Evolutionary conservation across 2,888 invertebrate species (phyloP).

Genomic region (Alsophila aescularia): DNA sequence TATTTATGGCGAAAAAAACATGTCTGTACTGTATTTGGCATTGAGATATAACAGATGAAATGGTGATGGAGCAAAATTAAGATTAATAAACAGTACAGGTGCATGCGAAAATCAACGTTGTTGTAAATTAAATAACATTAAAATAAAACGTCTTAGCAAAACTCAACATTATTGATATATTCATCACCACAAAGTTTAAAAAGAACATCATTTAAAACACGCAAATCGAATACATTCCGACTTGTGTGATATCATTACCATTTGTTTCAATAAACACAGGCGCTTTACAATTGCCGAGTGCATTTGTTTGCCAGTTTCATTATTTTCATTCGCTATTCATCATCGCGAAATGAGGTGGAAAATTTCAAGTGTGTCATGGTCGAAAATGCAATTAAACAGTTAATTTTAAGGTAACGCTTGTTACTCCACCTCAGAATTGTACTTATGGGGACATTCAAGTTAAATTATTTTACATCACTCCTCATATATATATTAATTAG

Average conservation of each 20-base stretch:
- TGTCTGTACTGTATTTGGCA: no score
- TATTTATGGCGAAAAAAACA: no score
- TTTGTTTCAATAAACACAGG: constrained; percentile 34
- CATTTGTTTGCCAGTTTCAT: constrained; percentile 17
- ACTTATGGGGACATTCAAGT: no score
- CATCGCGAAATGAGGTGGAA: constrained; percentile 20
- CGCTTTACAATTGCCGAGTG: constrained; percentile 30
- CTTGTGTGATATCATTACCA: constrained; percentile 35
- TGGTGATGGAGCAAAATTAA: no score
- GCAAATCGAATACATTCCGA: constrained; percentile 33
- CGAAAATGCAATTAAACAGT: constrained; percentile 4
- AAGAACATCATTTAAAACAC: constrained; percentile 21
- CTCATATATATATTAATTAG: no score
- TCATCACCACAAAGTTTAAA: constrained; percentile 26
- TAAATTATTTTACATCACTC: no score
- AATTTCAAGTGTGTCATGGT: constrained; percentile 22
- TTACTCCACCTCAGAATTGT: not conserved
- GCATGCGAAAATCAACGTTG: no score
- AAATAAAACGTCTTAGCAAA: not conserved
- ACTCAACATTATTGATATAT: constrained; percentile 14
- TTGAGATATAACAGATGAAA: no score
- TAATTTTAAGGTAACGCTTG: not conserved
- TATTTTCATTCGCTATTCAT: constrained; percentile 23
- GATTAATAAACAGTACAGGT: no score
- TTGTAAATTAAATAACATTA: not conserved